Percentiles rank a stretch among this genome's conserved stretches.
Evolutionary conservation across 2,888 invertebrate species (phyloP).

Genomic region (Baronia brevicornis): DNA sequence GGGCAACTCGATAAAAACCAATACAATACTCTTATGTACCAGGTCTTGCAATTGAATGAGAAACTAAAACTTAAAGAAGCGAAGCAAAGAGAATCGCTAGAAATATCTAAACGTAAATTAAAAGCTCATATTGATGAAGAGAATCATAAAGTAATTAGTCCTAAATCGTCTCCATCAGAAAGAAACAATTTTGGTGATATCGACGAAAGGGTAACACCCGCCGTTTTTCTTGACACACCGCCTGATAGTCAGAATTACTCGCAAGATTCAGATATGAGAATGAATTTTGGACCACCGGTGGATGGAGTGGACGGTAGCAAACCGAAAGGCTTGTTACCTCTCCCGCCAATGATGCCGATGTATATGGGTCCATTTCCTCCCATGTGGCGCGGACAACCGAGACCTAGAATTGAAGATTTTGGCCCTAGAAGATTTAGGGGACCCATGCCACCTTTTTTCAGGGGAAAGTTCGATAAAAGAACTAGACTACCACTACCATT

Average conservation of each 20-base stretch:
- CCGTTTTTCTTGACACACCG: slow-evolving; percentile 42
- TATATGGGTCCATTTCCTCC: slow-evolving; percentile 35
- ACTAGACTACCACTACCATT: slow-evolving; percentile 36
- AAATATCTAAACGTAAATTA: slow-evolving; percentile 66
- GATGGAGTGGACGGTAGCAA: slow-evolving; percentile 32
- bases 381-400: slow-evolving; percentile 47
- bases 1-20: slow-evolving; percentile 84
- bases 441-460: slow-evolving; percentile 42
- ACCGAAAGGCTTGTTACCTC: slow-evolving; percentile 31
- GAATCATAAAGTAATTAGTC: slow-evolving; percentile 57
- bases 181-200: slow-evolving; percentile 65
- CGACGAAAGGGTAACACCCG: slow-evolving; percentile 63
- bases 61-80: slow-evolving; percentile 84
- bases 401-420: slow-evolving; percentile 51
- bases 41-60: slow-evolving; percentile 86
- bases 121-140: slow-evolving; percentile 54
- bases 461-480: slow-evolving; percentile 52
- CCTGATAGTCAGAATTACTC: slow-evolving; percentile 41
- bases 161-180: slow-evolving; percentile 53
- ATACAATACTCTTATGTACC: slow-evolving; percentile 84
- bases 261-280: slow-evolving; percentile 61
- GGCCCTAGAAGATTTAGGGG: slow-evolving; percentile 50
- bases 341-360: slow-evolving; percentile 48
- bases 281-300: slow-evolving; percentile 24
- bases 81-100: slow-evolving; percentile 80